Evolutionary conservation across 2,113 vertebrate genomes (phyloP).

Genomic region (Natator depressus): DNA sequence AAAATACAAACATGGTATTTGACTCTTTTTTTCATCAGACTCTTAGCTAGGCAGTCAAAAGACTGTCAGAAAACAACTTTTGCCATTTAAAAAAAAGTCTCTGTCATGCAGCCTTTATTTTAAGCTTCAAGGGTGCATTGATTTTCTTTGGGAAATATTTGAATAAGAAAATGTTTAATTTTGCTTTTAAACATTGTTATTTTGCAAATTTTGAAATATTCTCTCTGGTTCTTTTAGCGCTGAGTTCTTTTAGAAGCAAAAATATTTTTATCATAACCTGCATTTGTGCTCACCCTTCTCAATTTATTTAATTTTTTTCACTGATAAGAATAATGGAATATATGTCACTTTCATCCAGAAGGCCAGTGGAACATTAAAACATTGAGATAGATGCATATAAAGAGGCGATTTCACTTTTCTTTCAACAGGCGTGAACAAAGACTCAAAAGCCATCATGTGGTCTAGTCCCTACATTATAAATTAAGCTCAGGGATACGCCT

Average conservation of each 20-base stretch:
- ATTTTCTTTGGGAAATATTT: conserved; percentile 70
- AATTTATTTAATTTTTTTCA: not conserved
- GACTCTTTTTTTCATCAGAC: conserved; percentile 46
- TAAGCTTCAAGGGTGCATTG: conserved; percentile 57
- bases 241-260: conserved; percentile 39
- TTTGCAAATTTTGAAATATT: not conserved
- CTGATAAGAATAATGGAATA: not conserved
- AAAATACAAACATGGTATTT: conserved; percentile 3
- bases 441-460: conserved; percentile 39
- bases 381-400: not conserved
- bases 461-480: not conserved
- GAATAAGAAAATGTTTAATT: conserved; percentile 21
- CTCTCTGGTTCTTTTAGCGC: conserved; percentile 22
- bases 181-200: conserved; percentile 49
- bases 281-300: not conserved
- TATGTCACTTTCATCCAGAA: not conserved
- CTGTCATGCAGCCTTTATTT: conserved; percentile 54
- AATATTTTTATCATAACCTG: not conserved
- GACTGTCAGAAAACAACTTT: conserved; percentile 64
- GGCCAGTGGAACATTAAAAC: conserved; percentile 13
- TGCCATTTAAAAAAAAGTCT: conserved; percentile 59
- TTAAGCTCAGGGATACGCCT: not conserved
- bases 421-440: conserved; percentile 48
- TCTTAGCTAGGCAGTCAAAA: conserved; percentile 62
- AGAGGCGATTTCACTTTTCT: conserved; percentile 31